Evolutionary conservation across 2,888 invertebrate species (phyloP).

Genomic region (Onthophagus sagittarius): DNA sequence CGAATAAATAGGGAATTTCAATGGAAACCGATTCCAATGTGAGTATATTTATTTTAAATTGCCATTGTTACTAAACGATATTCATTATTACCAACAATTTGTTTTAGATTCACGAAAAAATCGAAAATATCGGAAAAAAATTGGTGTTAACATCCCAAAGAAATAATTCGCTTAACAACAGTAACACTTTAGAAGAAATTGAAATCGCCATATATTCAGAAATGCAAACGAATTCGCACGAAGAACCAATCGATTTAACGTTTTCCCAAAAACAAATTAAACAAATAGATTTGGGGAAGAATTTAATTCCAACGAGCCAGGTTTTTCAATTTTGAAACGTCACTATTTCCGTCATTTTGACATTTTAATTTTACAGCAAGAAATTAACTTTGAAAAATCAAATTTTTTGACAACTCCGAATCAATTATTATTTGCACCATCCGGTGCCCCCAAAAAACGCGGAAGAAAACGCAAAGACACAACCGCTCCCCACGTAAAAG

Average conservation of each 20-base stretch:
- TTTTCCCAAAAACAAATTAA: constrained; percentile 20
- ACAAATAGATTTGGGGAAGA: constrained; percentile 7
- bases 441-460: constrained; percentile 18
- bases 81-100: not conserved
- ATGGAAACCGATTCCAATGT: not conserved
- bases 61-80: not conserved
- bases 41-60: not conserved
- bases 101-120: not conserved
- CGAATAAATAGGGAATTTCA: not conserved
- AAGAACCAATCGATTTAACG: constrained; percentile 30
- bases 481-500: not conserved
- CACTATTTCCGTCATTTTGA: not conserved
- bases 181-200: not conserved
- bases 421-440: not conserved
- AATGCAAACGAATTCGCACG: not conserved
- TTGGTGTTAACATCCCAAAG: not conserved
- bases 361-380: not conserved
- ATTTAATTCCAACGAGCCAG: not conserved
- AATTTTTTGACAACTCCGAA: not conserved
- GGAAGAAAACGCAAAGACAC: constrained; percentile 24
- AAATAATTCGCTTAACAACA: not conserved
- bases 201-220: not conserved
- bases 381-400: not conserved
- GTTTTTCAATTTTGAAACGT: not conserved
- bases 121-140: not conserved